Evolutionary conservation across 2,888 invertebrate species (phyloP), one percentile per base, ranked within the genome.

Genomic region (Eupithecia inturbata): DNA sequence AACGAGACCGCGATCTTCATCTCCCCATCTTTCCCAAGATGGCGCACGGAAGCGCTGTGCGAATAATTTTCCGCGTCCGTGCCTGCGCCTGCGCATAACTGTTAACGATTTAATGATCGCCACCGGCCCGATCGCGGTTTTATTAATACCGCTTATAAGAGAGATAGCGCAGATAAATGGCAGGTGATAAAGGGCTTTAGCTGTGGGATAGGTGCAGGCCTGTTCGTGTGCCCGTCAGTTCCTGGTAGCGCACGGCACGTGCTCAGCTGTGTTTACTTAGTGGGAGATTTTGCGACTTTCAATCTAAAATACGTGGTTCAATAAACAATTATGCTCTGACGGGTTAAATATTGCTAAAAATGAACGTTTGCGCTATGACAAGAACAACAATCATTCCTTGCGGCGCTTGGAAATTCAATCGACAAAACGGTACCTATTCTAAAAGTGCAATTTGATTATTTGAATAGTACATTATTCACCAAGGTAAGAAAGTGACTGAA

Each of bases 21-120:
- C 75, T 75, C 62, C 49, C 63, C 76, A 75, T 77, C 77, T 78
- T 75, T 78, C 77, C 76, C 79, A 76, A 73, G 80, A 75, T 75
- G 77, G 74, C 75, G 71, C 82, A 83, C 91, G 91, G 91, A 90
- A 89, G 90, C 90, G 85, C 82, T 75, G 76, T 78, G 87, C 87
- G 91, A 91, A 92, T 92, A 91, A 93, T 93, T 92, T 93, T 93
- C 93, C 93, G 89, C 93, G 91, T 93, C 93, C 92, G 88, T 93
- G 81, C 75, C 79, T 74, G 91, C 85, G 83, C 86, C 79, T 77
- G 80, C 85, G 85, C 84, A 80, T 91, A 91, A 92, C 92, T 90
- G 92, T 92, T 88, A 88, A 89, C 85, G 73, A 85, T 88, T 85
- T 90, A 90, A 89, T 90, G 89, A 87, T 83, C 84, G 84, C 88